phyloP scores from a whole-genome alignment of 2,113 vertebrate species.

The Semnornis frantzii region DNA sequence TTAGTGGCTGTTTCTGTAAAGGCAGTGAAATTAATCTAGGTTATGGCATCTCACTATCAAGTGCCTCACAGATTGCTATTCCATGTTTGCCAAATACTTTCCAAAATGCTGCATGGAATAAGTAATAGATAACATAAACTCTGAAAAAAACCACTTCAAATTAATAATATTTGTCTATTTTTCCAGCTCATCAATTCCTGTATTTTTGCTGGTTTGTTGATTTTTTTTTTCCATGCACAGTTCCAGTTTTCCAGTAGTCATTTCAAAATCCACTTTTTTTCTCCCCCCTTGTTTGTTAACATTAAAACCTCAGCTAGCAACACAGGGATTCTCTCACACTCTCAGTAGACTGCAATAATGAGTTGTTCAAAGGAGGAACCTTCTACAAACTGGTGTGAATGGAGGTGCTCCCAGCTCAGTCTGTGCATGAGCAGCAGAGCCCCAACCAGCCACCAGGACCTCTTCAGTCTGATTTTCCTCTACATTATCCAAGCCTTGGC shows the following conservation, averaged over 20 bases:
- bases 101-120: background rate
- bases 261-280: background rate
- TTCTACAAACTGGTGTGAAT: background rate
- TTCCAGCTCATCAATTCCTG: background rate
- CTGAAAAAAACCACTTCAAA: background rate
- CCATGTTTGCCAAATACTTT: constrained; percentile 18
- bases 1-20: background rate
- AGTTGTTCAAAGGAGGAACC: background rate
- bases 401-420: background rate
- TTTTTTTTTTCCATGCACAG: background rate
- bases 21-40: background rate
- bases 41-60: background rate
- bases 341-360: background rate
- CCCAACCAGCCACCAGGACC: background rate
- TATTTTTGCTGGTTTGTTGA: background rate
- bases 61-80: background rate
- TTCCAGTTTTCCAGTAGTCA: constrained; percentile 19
- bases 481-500: background rate
- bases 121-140: background rate
- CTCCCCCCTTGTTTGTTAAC: background rate
- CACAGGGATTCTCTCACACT: background rate
- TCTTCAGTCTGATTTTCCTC: background rate
- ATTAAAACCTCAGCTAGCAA: background rate
- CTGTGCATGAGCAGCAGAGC: accelerated
- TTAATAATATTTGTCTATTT: background rate